phyloP scores from a whole-genome alignment of 2,797 vertebrate species.

The Catharus ustulatus region DNA sequence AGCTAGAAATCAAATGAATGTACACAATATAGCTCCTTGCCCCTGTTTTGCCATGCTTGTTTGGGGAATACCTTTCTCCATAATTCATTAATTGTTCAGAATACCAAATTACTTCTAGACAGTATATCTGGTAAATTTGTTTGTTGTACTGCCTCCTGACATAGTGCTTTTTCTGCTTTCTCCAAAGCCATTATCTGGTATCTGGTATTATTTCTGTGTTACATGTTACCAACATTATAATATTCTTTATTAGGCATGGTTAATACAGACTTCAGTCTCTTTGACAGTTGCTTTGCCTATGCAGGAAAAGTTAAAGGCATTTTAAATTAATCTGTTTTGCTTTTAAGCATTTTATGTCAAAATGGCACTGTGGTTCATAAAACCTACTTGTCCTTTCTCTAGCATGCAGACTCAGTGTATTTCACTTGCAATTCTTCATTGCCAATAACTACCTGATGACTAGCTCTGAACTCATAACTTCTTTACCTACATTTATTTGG shows the following conservation, averaged over 20 bases:
- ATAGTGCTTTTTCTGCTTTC: background rate
- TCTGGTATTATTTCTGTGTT: background rate
- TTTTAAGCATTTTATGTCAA: background rate
- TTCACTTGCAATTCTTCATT: background rate
- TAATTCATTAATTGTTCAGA: background rate
- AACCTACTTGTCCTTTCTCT: background rate
- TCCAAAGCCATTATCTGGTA: background rate
- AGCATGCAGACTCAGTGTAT: background rate
- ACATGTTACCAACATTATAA: background rate
- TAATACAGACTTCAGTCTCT: background rate
- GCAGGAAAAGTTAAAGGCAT: background rate
- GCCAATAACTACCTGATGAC: background rate
- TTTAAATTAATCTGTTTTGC: background rate
- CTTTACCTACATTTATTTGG: background rate
- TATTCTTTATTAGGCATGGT: background rate
- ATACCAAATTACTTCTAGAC: background rate
- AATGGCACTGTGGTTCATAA: background rate
- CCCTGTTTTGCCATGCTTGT: background rate
- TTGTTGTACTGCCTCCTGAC: background rate
- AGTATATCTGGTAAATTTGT: background rate
- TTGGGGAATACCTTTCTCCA: background rate
- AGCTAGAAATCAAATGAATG: background rate
- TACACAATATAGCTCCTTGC: background rate
- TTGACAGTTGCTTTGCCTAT: background rate
- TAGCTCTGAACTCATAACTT: background rate